Percentiles rank a stretch among this genome's conserved stretches.
Conservation (phyloP, 2,113 vertebrate species). For the Heterochromis multidens region DNA sequence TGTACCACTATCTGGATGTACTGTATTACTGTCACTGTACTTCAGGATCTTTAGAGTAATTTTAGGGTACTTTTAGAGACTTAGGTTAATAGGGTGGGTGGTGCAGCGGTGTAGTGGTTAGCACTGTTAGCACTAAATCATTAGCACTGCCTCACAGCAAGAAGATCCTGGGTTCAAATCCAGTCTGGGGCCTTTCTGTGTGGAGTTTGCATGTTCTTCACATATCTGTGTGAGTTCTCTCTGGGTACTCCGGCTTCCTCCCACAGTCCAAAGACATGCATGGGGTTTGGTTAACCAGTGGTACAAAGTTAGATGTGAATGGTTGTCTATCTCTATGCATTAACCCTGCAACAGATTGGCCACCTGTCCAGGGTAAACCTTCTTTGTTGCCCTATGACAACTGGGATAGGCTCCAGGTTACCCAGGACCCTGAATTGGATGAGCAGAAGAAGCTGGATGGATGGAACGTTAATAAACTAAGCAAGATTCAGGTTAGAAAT, state of each 20-base stretch:
- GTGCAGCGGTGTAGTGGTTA: too few relatives aligned
- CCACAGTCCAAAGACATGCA: background rate
- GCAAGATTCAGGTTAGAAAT: background rate
- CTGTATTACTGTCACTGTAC: background rate
- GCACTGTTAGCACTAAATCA: too few relatives aligned
- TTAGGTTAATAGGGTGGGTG: too few relatives aligned
- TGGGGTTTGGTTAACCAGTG: background rate
- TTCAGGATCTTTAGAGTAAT: background rate
- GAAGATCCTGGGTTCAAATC: too few relatives aligned
- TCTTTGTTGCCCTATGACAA: background rate
- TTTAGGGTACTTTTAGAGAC: background rate
- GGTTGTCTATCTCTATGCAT: background rate
- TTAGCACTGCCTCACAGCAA: too few relatives aligned
- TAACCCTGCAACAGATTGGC: background rate
- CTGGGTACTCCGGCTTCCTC: background rate
- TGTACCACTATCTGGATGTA: background rate
- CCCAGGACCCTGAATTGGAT: background rate
- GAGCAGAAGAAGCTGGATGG: background rate
- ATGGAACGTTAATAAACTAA: background rate
- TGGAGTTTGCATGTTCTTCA: background rate
- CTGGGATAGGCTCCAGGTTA: background rate
- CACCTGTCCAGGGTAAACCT: background rate
- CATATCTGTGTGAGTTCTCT: background rate
- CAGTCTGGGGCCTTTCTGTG: background rate
- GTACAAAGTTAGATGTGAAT: background rate